These are phyloP conservation scores for Puntigrus tetrazona DNA, from an alignment of 2,113 vertebrate genomes.

Conservation along the genomic window DNA sequence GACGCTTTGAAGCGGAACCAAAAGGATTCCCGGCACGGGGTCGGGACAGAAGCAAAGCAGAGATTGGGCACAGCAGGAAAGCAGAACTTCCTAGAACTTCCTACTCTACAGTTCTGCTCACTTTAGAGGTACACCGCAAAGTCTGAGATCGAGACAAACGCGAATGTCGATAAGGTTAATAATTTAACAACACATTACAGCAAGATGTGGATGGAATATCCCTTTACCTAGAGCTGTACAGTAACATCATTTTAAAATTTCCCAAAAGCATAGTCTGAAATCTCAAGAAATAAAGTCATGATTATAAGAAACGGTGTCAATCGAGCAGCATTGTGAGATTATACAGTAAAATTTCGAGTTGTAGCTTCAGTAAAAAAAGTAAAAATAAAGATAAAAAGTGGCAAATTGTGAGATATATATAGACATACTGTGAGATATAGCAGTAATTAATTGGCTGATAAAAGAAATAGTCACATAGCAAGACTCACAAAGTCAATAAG, in stretches of 20 bases:
- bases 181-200: not conserved
- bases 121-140: not conserved
- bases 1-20: conserved; percentile 4
- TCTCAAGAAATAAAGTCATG: not conserved
- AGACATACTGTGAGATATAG: not conserved
- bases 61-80: conserved; percentile 22
- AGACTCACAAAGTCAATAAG: not conserved
- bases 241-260: not conserved
- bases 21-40: not conserved
- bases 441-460: no score
- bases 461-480: not conserved
- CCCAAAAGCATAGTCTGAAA: not conserved
- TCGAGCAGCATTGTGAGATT: not conserved
- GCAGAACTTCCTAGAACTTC: conserved; percentile 10
- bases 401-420: not conserved
- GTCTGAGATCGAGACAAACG: not conserved
- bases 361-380: no score
- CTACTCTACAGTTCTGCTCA: not conserved
- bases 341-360: no score
- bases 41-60: not conserved
- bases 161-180: not conserved
- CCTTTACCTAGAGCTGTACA: not conserved
- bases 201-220: not conserved
- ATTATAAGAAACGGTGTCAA: not conserved
- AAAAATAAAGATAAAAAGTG: not conserved